Evolutionary conservation across 2,888 invertebrate species (phyloP).

Genomic region (Protophormia terraenovae): DNA sequence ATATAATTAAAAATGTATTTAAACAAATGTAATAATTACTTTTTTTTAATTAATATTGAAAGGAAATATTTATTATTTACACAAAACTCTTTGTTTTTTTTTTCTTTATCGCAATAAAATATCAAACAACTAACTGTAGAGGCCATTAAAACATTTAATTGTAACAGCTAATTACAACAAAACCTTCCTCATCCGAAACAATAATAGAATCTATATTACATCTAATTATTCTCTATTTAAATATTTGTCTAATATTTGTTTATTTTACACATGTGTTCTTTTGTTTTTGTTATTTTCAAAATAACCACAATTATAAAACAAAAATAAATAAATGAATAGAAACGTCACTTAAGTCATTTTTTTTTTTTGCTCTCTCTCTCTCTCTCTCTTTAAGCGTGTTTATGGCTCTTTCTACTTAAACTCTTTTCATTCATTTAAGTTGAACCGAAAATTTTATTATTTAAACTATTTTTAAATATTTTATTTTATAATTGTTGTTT

Average conservation of each 20-base stretch:
- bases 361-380: background rate
- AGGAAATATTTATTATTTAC: background rate
- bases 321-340: background rate
- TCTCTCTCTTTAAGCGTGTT: background rate
- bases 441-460: no score
- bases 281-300: background rate
- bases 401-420: background rate
- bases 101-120: background rate
- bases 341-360: constrained; percentile 21
- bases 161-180: background rate
- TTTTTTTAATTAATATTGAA: background rate
- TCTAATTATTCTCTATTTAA: background rate
- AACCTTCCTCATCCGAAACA: background rate
- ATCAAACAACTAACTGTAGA: no score
- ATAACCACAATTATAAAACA: background rate
- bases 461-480: constrained; percentile 63
- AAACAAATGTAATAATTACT: background rate
- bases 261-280: constrained; percentile 8
- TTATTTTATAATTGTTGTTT: constrained; percentile 49
- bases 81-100: background rate
- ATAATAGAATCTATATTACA: background rate
- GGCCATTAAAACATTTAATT: background rate
- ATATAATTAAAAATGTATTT: background rate
- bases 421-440: no score
- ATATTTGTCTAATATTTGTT: background rate